These are phyloP conservation scores for Serrognathus titanus DNA, from an alignment of 2,888 invertebrate genomes.

Conservation along the genomic window DNA sequence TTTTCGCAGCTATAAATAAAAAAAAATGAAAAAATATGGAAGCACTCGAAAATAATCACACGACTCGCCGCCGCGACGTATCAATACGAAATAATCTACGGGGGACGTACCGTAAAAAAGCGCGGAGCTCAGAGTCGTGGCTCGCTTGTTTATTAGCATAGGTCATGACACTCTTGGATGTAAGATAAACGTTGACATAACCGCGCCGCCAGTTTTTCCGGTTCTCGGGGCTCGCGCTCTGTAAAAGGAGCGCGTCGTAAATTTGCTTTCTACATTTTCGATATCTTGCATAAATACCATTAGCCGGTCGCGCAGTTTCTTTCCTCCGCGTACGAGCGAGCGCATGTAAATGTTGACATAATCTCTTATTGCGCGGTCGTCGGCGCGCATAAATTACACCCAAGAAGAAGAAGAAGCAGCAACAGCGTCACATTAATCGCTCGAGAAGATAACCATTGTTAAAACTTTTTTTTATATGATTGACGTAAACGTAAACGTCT, in stretches of 20 bases:
- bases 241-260: conserved; percentile 17
- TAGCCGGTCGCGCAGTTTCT: conserved; percentile 12
- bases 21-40: too few relatives aligned
- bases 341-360: not conserved
- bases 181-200: conserved; percentile 27
- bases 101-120: not conserved
- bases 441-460: too few relatives aligned
- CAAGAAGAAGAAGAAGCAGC: too few relatives aligned
- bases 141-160: conserved; percentile 19
- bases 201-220: conserved; percentile 22
- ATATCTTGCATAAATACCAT: conserved; percentile 22
- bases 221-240: conserved; percentile 3
- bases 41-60: not conserved
- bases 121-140: not conserved
- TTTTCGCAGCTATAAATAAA: too few relatives aligned
- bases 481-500: too few relatives aligned
- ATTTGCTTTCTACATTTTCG: conserved; percentile 18
- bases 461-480: too few relatives aligned
- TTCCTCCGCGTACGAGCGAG: conserved; percentile 1
- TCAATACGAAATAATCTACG: not conserved
- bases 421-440: too few relatives aligned
- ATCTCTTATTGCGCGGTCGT: too few relatives aligned
- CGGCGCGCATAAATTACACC: too few relatives aligned
- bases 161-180: conserved; percentile 19
- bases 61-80: not conserved